Percentiles rank a stretch among this genome's conserved stretches.
These are phyloP conservation scores for Labeo calbasu DNA, from an alignment of 2,797 vertebrate species.

Conservation along the genomic window DNA sequence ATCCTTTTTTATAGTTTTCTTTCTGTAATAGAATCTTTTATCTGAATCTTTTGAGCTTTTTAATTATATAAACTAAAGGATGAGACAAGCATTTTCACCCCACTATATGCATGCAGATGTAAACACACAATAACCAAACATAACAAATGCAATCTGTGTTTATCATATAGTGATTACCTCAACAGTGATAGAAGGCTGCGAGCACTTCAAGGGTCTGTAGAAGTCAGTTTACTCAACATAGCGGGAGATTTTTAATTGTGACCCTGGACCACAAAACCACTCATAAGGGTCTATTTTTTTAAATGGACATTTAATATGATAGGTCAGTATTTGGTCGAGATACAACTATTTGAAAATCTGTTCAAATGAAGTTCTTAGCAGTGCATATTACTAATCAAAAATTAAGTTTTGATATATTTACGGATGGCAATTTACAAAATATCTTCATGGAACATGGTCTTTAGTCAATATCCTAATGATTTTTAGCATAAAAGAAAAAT, in stretches of 20 bases:
- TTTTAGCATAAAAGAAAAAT: no score
- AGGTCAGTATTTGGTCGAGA: no score
- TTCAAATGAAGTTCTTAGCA: no score
- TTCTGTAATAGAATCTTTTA: neutral
- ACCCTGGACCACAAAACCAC: no score
- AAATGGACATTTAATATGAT: no score
- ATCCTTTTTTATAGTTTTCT: neutral
- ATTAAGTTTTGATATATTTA: no score
- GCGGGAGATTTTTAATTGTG: neutral
- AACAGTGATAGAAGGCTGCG: neutral
- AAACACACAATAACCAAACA: neutral
- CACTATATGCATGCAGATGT: constrained; percentile 24
- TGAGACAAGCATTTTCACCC: neutral
- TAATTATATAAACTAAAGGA: neutral
- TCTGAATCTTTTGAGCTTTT: neutral
- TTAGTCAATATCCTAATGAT: no score
- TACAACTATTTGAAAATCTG: no score
- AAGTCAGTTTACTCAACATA: neutral
- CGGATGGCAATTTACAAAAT: no score
- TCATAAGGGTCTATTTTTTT: no score
- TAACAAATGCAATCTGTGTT: constrained; percentile 2
- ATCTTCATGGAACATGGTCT: no score
- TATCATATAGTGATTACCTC: neutral
- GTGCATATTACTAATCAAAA: no score
- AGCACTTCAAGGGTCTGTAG: neutral